phyloP scores from a whole-genome alignment of 2,113 vertebrate species.

The Rhodinocichla rosea region DNA sequence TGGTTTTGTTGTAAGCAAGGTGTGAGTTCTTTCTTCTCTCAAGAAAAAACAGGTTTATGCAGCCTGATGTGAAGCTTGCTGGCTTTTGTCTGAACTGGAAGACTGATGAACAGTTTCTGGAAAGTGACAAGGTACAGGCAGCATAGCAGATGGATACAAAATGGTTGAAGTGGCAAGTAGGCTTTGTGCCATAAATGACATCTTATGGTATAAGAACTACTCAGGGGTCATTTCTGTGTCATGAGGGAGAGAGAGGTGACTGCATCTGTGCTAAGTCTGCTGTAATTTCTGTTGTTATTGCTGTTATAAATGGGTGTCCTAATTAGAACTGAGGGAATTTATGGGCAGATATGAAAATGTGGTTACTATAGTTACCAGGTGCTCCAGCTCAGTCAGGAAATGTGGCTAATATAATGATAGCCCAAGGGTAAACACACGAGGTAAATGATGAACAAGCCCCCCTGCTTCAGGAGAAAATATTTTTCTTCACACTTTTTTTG shows the following conservation, averaged over 20 bases:
- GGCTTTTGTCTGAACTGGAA: background rate
- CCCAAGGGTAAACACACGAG: slow-evolving; percentile 49
- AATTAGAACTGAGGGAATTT: slow-evolving; percentile 57
- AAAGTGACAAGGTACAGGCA: background rate
- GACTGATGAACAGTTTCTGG: background rate
- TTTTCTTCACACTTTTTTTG: background rate
- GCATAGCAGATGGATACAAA: background rate
- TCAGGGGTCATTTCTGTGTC: background rate
- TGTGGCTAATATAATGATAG: slow-evolving; percentile 36
- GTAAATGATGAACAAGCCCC: slow-evolving; percentile 11
- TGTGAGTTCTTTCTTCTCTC: background rate
- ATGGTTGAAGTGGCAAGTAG: background rate
- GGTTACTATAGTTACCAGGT: slow-evolving; percentile 67
- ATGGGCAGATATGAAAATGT: slow-evolving; percentile 53
- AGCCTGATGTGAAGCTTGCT: background rate
- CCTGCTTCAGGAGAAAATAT: background rate
- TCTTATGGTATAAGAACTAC: background rate
- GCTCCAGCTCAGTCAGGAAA: slow-evolving; percentile 20
- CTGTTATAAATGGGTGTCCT: slow-evolving; percentile 38
- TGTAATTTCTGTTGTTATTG: slow-evolving; percentile 29
- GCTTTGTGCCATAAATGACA: background rate
- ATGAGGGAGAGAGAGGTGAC: background rate
- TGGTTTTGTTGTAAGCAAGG: background rate
- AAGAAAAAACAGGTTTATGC: background rate
- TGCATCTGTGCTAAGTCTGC: background rate